phyloP scores from a whole-genome alignment of 2,797 vertebrate genomes.

The Micropoecilia bifurca region DNA sequence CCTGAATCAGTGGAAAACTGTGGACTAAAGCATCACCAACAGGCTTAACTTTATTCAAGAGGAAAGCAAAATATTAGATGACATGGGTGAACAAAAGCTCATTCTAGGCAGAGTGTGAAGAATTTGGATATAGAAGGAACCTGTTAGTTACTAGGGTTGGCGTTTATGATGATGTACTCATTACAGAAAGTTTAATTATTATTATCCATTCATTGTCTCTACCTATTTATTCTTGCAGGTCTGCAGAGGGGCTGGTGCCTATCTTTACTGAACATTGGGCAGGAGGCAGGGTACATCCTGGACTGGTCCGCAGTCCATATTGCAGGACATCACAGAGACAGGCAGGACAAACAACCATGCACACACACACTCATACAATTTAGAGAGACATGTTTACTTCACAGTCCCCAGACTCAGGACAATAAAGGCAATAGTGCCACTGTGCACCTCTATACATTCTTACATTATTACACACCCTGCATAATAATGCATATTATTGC shows the following conservation, averaged over 20 bases:
- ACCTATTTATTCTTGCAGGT: neutral
- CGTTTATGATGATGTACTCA: neutral
- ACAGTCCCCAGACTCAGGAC: no score
- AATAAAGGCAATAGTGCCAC: no score
- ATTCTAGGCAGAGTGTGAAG: neutral
- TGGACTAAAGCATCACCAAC: slow-evolving; percentile 39
- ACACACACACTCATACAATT: neutral
- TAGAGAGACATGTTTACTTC: no score
- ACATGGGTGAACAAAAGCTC: slow-evolving; percentile 9
- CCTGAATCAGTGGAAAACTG: slow-evolving; percentile 53
- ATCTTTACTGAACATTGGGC: neutral
- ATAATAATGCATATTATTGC: neutral
- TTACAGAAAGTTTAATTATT: neutral
- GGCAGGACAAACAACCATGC: neutral
- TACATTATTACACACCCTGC: neutral
- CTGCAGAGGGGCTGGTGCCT: neutral
- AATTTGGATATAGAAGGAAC: neutral
- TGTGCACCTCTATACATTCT: neutral
- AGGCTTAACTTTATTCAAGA: slow-evolving; percentile 29
- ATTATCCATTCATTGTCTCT: neutral
- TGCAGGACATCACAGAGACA: neutral
- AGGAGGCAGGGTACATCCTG: neutral
- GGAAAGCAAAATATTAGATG: slow-evolving; percentile 16
- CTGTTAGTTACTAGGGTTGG: neutral
- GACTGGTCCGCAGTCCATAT: neutral